Evolutionary conservation across 2,888 invertebrate species (phyloP).

Genomic region (Agrilus biguttatus): DNA sequence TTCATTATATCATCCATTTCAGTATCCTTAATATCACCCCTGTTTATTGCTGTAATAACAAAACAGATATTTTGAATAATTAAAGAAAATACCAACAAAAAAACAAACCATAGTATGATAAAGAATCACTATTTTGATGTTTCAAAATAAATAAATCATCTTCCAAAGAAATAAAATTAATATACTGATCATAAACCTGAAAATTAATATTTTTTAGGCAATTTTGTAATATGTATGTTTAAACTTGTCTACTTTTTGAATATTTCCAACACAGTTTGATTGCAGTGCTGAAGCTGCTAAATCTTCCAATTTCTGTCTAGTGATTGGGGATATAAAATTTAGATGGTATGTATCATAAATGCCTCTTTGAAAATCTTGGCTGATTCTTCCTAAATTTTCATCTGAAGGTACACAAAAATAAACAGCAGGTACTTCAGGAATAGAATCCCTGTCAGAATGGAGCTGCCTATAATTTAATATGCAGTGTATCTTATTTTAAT

Average conservation of each 20-base stretch:
- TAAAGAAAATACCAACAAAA: neutral
- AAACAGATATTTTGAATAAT: neutral
- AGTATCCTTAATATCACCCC: slow-evolving; percentile 83
- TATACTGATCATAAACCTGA: slow-evolving; percentile 89
- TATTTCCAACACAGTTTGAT: slow-evolving; percentile 77
- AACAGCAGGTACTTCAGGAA: slow-evolving; percentile 96
- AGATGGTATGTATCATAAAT: slow-evolving; percentile 90
- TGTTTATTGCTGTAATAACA: slow-evolving; percentile 67
- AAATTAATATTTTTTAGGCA: slow-evolving; percentile 10
- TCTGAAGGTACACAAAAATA: slow-evolving; percentile 95
- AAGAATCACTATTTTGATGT: slow-evolving; percentile 78
- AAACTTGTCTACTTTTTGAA: slow-evolving; percentile 58
- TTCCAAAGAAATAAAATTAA: slow-evolving; percentile 95
- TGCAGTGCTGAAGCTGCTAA: slow-evolving; percentile 85
- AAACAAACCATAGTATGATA: slow-evolving; percentile 79
- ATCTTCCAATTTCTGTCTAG: slow-evolving; percentile 87
- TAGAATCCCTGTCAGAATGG: slow-evolving; percentile 78
- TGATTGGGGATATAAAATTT: slow-evolving; percentile 93
- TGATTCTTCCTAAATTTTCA: slow-evolving; percentile 88
- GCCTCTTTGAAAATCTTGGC: slow-evolving; percentile 76
- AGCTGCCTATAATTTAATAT: slow-evolving; percentile 47
- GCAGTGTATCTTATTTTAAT: neutral
- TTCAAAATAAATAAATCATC: slow-evolving; percentile 92
- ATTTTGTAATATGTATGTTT: neutral
- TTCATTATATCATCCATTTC: slow-evolving; percentile 94